phyloP scores from a whole-genome alignment of 2,113 vertebrate species.

The Polypterus bichir region DNA sequence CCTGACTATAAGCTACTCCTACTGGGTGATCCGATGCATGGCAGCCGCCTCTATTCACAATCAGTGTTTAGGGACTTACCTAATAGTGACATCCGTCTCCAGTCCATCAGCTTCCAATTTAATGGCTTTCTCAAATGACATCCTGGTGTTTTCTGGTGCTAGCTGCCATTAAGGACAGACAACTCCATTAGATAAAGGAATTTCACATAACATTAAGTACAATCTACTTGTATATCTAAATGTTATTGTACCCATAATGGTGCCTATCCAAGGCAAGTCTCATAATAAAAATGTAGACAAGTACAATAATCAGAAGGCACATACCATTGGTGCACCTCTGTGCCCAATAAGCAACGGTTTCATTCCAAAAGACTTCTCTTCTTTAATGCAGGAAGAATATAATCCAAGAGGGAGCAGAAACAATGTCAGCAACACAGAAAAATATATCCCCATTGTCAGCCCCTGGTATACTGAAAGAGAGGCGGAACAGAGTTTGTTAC shows the following conservation, averaged over 20 bases:
- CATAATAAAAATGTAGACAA: no score
- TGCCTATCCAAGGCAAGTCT: no score
- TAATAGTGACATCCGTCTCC: conserved; percentile 73
- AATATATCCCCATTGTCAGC: conserved; percentile 55
- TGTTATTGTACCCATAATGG: no score
- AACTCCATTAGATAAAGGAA: not conserved
- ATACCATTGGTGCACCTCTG: conserved; percentile 83
- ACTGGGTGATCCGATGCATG: no score
- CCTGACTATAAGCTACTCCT: no score
- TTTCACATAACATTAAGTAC: no score
- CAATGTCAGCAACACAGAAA: conserved; percentile 61
- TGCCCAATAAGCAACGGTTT: conserved; percentile 71
- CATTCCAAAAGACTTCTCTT: conserved; percentile 61
- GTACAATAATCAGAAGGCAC: conserved; percentile 14
- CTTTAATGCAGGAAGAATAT: conserved; percentile 80
- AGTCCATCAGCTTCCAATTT: conserved; percentile 61
- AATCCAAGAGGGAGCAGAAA: conserved; percentile 77
- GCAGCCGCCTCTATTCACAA: no score
- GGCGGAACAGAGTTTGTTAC: conserved; percentile 19
- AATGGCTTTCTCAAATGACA: conserved; percentile 80
- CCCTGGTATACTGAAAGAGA: conserved; percentile 59
- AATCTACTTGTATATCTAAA: no score
- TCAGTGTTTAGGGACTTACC: conserved; percentile 41
- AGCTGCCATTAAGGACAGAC: conserved; percentile 37
- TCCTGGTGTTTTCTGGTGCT: conserved; percentile 77